phyloP scores from a whole-genome alignment of 2,797 vertebrate species.

The Scolopax bukidnonensis region DNA sequence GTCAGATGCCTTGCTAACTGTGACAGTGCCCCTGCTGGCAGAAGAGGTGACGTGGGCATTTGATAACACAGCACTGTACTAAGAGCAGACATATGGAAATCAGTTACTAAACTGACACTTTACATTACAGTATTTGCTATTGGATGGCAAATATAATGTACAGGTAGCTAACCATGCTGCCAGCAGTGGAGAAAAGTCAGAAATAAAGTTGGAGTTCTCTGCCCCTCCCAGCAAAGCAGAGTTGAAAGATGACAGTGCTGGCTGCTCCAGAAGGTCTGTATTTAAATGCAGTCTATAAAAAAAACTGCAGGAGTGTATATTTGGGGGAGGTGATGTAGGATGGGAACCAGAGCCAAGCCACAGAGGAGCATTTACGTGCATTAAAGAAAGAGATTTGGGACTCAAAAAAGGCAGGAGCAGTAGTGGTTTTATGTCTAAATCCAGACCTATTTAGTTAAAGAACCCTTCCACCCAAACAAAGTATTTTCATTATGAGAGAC shows the following conservation, averaged over 20 bases:
- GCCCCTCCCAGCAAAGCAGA: not conserved
- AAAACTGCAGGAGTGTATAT: conserved; percentile 5
- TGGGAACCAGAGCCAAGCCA: conserved; percentile 38
- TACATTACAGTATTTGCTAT: not conserved
- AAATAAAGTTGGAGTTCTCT: not conserved
- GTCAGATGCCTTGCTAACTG: not conserved
- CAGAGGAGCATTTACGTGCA: conserved; percentile 37
- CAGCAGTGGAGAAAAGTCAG: not conserved
- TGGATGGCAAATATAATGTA: not conserved
- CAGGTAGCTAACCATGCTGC: not conserved
- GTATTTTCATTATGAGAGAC: not conserved
- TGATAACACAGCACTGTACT: not conserved
- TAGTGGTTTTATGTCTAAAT: conserved; percentile 9
- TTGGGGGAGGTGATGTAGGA: conserved; percentile 58
- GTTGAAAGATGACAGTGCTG: not conserved
- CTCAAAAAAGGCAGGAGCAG: not conserved
- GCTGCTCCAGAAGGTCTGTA: not conserved
- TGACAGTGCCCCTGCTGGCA: not conserved
- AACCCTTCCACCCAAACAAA: not conserved
- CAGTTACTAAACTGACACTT: not conserved
- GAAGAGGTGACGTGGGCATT: not conserved
- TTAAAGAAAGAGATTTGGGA: conserved; percentile 31
- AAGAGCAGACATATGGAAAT: not conserved
- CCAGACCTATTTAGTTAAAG: conserved; percentile 25
- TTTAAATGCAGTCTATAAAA: conserved; percentile 33